Conservation (phyloP, 92 coral and sea anemone genomes). For the Scolanthus callimorphus region DNA sequence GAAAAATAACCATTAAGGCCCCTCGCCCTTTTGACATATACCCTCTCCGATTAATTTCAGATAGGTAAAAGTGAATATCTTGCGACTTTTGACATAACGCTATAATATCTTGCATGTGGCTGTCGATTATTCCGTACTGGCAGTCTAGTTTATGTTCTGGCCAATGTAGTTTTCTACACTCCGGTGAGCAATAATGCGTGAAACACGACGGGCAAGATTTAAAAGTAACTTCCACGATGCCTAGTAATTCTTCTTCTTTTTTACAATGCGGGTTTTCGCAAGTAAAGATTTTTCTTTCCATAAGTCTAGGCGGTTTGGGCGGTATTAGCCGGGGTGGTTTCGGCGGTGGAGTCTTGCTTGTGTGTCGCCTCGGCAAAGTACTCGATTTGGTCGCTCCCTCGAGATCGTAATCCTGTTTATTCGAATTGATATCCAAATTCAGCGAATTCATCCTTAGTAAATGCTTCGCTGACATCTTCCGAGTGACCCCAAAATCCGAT, state of each 20-base stretch:
- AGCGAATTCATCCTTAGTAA: slow-evolving; percentile 37
- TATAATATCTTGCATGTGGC: slow-evolving; percentile 80
- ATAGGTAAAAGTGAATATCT: slow-evolving; percentile 51
- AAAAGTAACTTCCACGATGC: slow-evolving; percentile 88
- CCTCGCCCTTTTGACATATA: slow-evolving; percentile 89
- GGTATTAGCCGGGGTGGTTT: slow-evolving; percentile 85
- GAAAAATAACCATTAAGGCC: slow-evolving; percentile 80
- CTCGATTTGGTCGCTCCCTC: slow-evolving; percentile 55
- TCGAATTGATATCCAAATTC: slow-evolving; percentile 63
- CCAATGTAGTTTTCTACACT: slow-evolving; percentile 88
- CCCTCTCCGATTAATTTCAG: slow-evolving; percentile 73
- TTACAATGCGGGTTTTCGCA: slow-evolving; percentile 93
- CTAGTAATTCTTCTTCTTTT: slow-evolving; percentile 83
- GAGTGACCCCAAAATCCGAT: slow-evolving; percentile 16
- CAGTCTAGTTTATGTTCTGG: slow-evolving; percentile 74
- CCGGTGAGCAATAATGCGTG: slow-evolving; percentile 94
- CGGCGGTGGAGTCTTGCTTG: slow-evolving; percentile 72
- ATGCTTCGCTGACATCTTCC: background rate
- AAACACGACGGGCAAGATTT: slow-evolving; percentile 95
- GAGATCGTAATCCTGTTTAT: slow-evolving; percentile 10
- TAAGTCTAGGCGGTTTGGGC: slow-evolving; percentile 94
- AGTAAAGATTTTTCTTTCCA: slow-evolving; percentile 85
- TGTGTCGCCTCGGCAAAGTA: slow-evolving; percentile 70
- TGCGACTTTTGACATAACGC: slow-evolving; percentile 58
- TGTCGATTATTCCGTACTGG: slow-evolving; percentile 81